Percentiles rank a stretch among this genome's conserved stretches.
Conservation (phyloP, 1,140 invertebrate genomes). For the Ericerus pela region DNA sequence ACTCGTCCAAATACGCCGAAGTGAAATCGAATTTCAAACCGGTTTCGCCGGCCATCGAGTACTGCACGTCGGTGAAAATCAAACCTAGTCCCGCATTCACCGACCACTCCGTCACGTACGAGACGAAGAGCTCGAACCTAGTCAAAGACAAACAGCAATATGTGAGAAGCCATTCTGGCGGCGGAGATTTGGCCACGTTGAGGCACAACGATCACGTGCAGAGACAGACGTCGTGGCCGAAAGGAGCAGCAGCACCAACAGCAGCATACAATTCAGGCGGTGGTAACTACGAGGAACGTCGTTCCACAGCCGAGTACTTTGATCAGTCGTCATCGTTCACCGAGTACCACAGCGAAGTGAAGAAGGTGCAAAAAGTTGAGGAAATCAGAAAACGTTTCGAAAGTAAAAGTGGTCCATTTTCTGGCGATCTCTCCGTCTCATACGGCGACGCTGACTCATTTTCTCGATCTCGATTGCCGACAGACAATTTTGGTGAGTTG, state of each 20-base stretch:
- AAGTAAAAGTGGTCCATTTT: not conserved
- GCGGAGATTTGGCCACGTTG: not conserved
- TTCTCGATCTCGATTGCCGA: not conserved
- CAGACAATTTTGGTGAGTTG: not conserved
- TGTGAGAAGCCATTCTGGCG: not conserved
- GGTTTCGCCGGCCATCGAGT: not conserved
- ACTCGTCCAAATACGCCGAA: not conserved
- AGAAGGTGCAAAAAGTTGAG: conserved; percentile 27
- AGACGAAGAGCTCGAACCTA: too few relatives aligned
- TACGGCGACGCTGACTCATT: not conserved
- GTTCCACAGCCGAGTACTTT: not conserved
- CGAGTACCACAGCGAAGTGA: conserved; percentile 27
- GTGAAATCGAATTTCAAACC: not conserved
- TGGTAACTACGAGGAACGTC: not conserved
- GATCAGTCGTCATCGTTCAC: not conserved
- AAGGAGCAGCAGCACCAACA: conserved; percentile 13
- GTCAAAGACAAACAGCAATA: not conserved
- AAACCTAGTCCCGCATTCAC: not conserved
- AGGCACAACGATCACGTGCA: not conserved
- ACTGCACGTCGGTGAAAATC: not conserved
- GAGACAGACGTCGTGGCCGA: not conserved
- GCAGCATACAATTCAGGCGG: not conserved
- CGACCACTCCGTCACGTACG: too few relatives aligned
- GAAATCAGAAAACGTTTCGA: conserved; percentile 32
- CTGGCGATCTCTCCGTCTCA: not conserved